Percentiles rank a stretch among this genome's conserved stretches.
Conservation (phyloP, 2,888 invertebrate genomes). For the Torymus tubicola region DNA sequence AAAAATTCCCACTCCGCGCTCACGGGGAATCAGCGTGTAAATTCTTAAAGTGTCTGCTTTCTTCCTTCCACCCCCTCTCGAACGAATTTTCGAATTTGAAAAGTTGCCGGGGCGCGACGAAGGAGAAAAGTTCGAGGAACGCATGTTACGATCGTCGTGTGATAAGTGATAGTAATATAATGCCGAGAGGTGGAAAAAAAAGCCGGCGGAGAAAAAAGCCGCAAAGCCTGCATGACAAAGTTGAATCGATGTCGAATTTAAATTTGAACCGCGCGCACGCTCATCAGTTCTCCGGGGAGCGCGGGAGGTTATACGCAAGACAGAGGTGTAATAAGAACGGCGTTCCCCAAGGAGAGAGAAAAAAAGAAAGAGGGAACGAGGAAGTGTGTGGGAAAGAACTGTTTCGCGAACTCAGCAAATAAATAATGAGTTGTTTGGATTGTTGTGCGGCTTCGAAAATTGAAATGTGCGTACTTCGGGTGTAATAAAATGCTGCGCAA, state of each 20-base stretch:
- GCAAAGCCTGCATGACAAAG: slow-evolving; percentile 24
- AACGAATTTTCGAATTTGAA: slow-evolving; percentile 2
- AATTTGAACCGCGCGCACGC: slow-evolving; percentile 9
- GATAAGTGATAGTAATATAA: slow-evolving; percentile 34
- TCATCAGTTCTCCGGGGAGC: background rate
- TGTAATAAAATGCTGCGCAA: background rate
- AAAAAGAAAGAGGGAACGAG: background rate
- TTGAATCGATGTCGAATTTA: slow-evolving; percentile 49
- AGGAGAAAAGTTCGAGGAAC: slow-evolving; percentile 2
- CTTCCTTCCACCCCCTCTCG: background rate
- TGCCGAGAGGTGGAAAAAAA: background rate
- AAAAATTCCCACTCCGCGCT: slow-evolving; percentile 22
- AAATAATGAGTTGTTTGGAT: slow-evolving; percentile 38
- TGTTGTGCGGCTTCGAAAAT: background rate
- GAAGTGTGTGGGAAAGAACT: slow-evolving; percentile 2
- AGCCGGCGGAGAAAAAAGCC: background rate
- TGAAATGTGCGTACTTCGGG: background rate
- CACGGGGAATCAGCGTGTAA: too few species aligned
- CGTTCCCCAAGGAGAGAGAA: slow-evolving; percentile 20
- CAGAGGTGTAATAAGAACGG: slow-evolving; percentile 36
- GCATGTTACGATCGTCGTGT: background rate
- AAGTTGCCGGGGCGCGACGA: background rate
- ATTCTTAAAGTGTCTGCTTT: background rate
- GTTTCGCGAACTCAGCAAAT: slow-evolving; percentile 26
- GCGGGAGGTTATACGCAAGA: background rate